A percentile compares a stretch with the other conserved stretches of the same genome.
Conservation (phyloP, 2,797 vertebrate species). For the Dromococcyx pavoninus region DNA sequence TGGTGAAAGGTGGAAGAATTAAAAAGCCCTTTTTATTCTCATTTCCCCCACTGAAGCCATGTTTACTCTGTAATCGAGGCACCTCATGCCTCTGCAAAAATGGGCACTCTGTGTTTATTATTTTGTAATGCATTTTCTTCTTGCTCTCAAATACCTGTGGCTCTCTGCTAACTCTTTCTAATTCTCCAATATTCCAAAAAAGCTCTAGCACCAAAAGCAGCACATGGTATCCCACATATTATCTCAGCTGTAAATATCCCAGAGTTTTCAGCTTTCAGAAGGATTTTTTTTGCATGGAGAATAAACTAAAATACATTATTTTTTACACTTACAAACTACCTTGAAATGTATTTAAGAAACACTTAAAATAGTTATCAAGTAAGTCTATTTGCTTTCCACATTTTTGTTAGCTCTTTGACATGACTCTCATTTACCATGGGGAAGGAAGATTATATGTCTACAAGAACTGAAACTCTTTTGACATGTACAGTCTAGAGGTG, state of each 20-base stretch:
- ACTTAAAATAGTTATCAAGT: background rate
- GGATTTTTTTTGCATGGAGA: background rate
- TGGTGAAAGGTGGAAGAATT: background rate
- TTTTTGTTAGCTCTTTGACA: background rate
- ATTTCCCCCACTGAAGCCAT: background rate
- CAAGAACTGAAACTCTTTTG: background rate
- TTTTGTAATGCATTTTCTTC: background rate
- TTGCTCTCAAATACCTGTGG: background rate
- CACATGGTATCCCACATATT: background rate
- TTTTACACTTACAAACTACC: background rate
- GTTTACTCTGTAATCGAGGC: background rate
- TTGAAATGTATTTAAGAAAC: background rate
- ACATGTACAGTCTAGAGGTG: background rate
- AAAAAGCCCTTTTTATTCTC: background rate
- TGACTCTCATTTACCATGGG: background rate
- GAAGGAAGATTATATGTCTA: background rate
- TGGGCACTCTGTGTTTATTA: background rate
- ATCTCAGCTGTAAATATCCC: background rate
- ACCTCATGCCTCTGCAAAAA: background rate
- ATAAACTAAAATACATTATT: background rate
- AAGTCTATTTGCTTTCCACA: background rate
- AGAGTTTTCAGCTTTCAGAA: background rate
- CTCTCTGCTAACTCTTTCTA: background rate
- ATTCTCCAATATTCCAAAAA: background rate
- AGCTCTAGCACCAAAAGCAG: background rate